Percentiles rank a stretch among this genome's conserved stretches.
Conservation (phyloP, 2,797 vertebrate species). For the Anguilla anguilla region DNA sequence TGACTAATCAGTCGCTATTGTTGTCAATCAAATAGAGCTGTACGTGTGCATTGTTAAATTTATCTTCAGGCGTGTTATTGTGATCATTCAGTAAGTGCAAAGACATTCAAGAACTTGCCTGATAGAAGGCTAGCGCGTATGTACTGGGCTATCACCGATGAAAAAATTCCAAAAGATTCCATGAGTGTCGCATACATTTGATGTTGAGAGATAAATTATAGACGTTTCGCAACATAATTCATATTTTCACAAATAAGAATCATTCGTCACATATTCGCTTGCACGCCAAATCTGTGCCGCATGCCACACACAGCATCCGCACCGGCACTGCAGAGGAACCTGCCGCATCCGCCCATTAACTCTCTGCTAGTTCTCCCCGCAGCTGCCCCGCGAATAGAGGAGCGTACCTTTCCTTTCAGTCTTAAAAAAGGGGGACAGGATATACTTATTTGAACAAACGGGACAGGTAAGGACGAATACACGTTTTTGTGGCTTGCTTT, state of each 20-base stretch:
- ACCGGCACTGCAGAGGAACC: conserved; percentile 38
- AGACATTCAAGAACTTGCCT: conserved; percentile 20
- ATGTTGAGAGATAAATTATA: neutral
- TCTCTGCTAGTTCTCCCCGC: conserved; percentile 9
- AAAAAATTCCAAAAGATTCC: neutral
- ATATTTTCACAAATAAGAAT: neutral
- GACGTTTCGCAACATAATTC: neutral
- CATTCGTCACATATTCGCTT: neutral
- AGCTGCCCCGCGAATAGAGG: conserved; percentile 1
- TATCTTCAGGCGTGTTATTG: neutral
- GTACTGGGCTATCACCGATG: neutral
- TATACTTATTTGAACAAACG: neutral
- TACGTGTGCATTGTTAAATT: neutral
- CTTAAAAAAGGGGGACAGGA: conserved; percentile 40
- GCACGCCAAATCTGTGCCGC: neutral
- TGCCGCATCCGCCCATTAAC: conserved; percentile 21
- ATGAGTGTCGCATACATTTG: neutral
- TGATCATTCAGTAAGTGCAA: neutral
- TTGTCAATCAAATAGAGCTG: neutral
- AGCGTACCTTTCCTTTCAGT: neutral
- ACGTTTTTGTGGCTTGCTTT: conserved; percentile 17
- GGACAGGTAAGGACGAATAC: conserved; percentile 50
- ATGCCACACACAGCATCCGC: neutral
- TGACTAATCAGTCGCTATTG: neutral
- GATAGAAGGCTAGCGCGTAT: neutral